phyloP scores from a whole-genome alignment of 1,140 invertebrate species.

The Achroia grisella region DNA sequence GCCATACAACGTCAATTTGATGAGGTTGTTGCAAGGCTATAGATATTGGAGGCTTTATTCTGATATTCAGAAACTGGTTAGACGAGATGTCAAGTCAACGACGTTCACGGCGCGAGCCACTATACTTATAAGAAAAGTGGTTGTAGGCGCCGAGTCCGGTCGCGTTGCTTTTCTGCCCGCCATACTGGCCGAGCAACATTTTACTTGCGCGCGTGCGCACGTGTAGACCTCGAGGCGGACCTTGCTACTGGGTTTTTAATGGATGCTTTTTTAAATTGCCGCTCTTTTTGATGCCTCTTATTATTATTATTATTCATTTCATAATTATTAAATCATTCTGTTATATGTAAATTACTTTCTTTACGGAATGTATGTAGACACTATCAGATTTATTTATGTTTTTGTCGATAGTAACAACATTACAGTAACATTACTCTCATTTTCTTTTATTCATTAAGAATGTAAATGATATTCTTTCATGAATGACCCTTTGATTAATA shows the following conservation, averaged over 20 bases:
- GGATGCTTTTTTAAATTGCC: slow-evolving; percentile 30
- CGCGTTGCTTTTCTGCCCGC: not conserved
- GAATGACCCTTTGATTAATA: too few relatives aligned
- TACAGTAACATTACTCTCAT: too few relatives aligned
- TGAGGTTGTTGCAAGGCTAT: not conserved
- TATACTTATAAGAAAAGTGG: slow-evolving; percentile 8
- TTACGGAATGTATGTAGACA: too few relatives aligned
- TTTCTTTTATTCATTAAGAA: too few relatives aligned
- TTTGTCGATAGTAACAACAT: too few relatives aligned
- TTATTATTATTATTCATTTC: too few relatives aligned
- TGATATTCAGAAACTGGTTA: slow-evolving; percentile 45
- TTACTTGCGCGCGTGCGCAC: slow-evolving; percentile 37
- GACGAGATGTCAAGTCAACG: slow-evolving; percentile 19
- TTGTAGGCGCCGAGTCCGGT: not conserved
- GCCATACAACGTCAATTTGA: too few relatives aligned
- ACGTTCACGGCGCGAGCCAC: slow-evolving; percentile 19
- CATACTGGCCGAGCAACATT: slow-evolving; percentile 31
- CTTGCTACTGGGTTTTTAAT: slow-evolving; percentile 60
- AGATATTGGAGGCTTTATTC: slow-evolving; percentile 9
- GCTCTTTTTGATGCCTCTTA: slow-evolving; percentile 11
- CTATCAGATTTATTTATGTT: too few relatives aligned
- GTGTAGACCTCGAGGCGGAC: slow-evolving; percentile 44
- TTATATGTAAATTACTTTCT: too few relatives aligned
- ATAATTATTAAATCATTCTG: too few relatives aligned
- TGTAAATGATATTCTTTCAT: too few relatives aligned